Evolutionary conservation across 2,888 invertebrate genomes (phyloP).

Genomic region (Mactromeris polynyma): DNA sequence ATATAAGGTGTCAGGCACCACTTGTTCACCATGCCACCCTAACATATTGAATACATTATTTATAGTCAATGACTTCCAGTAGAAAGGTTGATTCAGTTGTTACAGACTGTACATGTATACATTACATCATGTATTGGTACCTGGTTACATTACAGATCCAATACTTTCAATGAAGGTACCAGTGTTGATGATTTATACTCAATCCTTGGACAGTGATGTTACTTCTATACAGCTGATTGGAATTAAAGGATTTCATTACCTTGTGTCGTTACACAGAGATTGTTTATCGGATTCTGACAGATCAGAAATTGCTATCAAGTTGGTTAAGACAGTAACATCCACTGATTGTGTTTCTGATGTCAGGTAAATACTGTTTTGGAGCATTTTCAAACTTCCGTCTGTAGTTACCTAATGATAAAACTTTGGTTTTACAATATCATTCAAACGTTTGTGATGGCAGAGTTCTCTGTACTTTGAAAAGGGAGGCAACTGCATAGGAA

Average conservation of each 20-base stretch:
- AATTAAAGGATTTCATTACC: slow-evolving; percentile 48
- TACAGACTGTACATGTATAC: too few species aligned
- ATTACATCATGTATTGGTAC: too few species aligned
- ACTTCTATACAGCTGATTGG: slow-evolving; percentile 55
- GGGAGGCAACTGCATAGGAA: neutral
- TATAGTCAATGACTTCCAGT: too few species aligned
- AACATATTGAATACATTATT: too few species aligned
- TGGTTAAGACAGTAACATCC: slow-evolving; percentile 31
- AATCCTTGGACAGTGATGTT: slow-evolving; percentile 38
- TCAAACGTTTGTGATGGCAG: neutral
- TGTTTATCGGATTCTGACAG: slow-evolving; percentile 40
- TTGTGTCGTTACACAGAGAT: slow-evolving; percentile 44
- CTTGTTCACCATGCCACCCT: too few species aligned
- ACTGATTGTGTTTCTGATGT: slow-evolving; percentile 11
- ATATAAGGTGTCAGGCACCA: too few species aligned
- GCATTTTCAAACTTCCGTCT: neutral
- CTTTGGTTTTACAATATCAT: neutral
- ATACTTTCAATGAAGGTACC: slow-evolving; percentile 55
- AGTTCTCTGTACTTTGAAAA: neutral
- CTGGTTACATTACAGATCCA: slow-evolving; percentile 43
- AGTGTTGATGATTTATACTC: slow-evolving; percentile 47
- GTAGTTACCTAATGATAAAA: too few species aligned
- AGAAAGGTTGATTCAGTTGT: too few species aligned
- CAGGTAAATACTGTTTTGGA: slow-evolving; percentile 21
- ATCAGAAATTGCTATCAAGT: slow-evolving; percentile 39